Conservation (phyloP, 2,797 vertebrate species). For the Diplodus sargus region DNA sequence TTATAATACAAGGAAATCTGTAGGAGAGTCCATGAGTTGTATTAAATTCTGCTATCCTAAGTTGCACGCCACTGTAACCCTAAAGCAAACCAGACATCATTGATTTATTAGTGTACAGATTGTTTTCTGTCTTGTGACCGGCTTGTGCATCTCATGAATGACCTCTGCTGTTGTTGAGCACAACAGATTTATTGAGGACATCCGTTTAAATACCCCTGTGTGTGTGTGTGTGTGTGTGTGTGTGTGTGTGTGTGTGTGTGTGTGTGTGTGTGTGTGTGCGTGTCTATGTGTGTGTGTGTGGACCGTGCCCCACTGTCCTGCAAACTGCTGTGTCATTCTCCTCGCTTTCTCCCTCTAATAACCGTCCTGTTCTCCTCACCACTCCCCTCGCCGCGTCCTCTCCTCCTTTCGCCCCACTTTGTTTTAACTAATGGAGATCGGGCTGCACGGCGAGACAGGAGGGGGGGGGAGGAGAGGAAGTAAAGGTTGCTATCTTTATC, state of each 20-base stretch:
- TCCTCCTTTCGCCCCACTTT: conserved; percentile 53
- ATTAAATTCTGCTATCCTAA: too few relatives aligned
- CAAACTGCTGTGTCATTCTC: conserved; percentile 82
- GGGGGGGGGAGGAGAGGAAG: too few relatives aligned
- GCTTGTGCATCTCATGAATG: conserved; percentile 49
- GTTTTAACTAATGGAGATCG: conserved; percentile 46
- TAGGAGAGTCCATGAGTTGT: background rate
- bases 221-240: conserved; percentile 23
- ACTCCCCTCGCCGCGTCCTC: conserved; percentile 38
- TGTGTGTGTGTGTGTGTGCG: too few relatives aligned
- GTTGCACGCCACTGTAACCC: too few relatives aligned
- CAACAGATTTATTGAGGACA: conserved; percentile 66
- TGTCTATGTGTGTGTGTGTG: conserved; percentile 23
- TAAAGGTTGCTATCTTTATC: conserved; percentile 15
- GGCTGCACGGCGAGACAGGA: conserved; percentile 17
- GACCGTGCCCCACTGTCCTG: conserved; percentile 62
- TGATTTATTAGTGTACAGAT: conserved; percentile 12
- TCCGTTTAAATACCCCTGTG: conserved; percentile 32
- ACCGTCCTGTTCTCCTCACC: conserved; percentile 57
- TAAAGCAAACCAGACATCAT: background rate
- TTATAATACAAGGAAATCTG: background rate
- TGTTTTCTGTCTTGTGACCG: conserved; percentile 18
- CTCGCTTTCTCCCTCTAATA: conserved; percentile 64
- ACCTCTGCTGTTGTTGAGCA: conserved; percentile 58
- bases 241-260: conserved; percentile 33